A percentile compares a stretch with the other conserved stretches of the same genome.
phyloP scores from a whole-genome alignment of 2,888 invertebrate genomes.

The Formica aserva region DNA sequence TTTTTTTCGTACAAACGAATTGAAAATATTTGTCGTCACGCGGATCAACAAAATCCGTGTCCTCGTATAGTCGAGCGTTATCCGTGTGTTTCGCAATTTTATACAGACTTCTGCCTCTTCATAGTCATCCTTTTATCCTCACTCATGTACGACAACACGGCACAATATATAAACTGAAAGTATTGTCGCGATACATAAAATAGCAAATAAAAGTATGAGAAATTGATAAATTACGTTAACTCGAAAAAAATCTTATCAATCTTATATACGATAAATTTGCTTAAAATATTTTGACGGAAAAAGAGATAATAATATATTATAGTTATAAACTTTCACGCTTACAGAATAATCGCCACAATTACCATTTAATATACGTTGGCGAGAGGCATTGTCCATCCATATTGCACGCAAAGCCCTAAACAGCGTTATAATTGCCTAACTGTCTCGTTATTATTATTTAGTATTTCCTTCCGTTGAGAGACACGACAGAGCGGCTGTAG shows the following conservation, averaged over 20 bases:
- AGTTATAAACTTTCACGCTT: conserved; percentile 42
- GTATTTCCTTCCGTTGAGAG: conserved; percentile 31
- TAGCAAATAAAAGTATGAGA: conserved; percentile 18
- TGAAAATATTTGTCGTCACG: conserved; percentile 73
- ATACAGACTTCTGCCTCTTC: conserved; percentile 6
- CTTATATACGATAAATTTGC: conserved; percentile 4
- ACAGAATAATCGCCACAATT: conserved; percentile 65
- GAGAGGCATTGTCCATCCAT: conserved; percentile 46
- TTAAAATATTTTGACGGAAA: conserved; percentile 7
- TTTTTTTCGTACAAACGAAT: conserved; percentile 65
- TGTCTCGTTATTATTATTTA: conserved; percentile 65
- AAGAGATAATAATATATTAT: conserved; percentile 26
- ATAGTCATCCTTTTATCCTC: conserved; percentile 27
- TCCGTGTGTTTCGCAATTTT: conserved; percentile 43
- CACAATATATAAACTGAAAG: conserved; percentile 10
- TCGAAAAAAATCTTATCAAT: background rate
- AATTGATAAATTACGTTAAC: conserved; percentile 29
- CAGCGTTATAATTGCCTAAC: conserved; percentile 58
- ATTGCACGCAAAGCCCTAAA: conserved; percentile 64
- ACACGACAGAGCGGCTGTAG: conserved; percentile 33
- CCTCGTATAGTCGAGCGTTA: conserved; percentile 26
- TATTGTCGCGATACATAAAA: conserved; percentile 16
- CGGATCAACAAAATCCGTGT: conserved; percentile 72
- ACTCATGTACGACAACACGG: conserved; percentile 7
- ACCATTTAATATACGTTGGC: conserved; percentile 60